Evolutionary conservation across 2,113 vertebrate genomes (phyloP).

Genomic region (Ornithorhynchus anatinus): DNA sequence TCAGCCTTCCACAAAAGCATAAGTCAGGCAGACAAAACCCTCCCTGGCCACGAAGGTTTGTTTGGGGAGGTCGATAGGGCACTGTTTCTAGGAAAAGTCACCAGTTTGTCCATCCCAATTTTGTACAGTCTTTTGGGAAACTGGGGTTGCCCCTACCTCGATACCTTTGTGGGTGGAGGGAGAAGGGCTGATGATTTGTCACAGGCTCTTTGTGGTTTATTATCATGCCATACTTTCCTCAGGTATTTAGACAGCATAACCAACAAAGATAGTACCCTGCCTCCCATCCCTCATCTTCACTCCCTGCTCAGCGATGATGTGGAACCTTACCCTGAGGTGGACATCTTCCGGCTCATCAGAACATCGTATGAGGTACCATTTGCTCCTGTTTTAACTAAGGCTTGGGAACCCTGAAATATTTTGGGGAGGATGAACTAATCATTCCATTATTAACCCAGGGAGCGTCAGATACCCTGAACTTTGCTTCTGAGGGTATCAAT

Average conservation of each 20-base stretch:
- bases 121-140: too few relatives aligned
- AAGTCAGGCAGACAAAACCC: too few relatives aligned
- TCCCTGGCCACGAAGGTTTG: too few relatives aligned
- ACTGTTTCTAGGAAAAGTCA: too few relatives aligned
- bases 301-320: slow-evolving; percentile 92
- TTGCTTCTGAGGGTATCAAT: not conserved
- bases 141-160: too few relatives aligned
- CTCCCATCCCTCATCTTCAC: slow-evolving; percentile 96
- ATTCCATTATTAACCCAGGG: not conserved
- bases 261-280: slow-evolving; percentile 96
- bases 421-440: accelerated
- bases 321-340: slow-evolving; percentile 93
- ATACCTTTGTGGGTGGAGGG: too few relatives aligned
- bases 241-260: slow-evolving; percentile 97
- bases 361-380: slow-evolving; percentile 89
- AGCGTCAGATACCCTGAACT: not conserved
- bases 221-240: not conserved
- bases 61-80: too few relatives aligned
- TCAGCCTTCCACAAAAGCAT: too few relatives aligned
- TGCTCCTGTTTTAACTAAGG: not conserved
- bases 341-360: slow-evolving; percentile 94
- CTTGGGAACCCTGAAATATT: not conserved
- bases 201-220: too few relatives aligned
- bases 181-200: too few relatives aligned
- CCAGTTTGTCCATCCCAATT: too few relatives aligned